Evolutionary conservation across 2,888 invertebrate genomes (phyloP), one percentile per base, ranked within the genome.

Genomic region (Rhabditophanes sp.): DNA sequence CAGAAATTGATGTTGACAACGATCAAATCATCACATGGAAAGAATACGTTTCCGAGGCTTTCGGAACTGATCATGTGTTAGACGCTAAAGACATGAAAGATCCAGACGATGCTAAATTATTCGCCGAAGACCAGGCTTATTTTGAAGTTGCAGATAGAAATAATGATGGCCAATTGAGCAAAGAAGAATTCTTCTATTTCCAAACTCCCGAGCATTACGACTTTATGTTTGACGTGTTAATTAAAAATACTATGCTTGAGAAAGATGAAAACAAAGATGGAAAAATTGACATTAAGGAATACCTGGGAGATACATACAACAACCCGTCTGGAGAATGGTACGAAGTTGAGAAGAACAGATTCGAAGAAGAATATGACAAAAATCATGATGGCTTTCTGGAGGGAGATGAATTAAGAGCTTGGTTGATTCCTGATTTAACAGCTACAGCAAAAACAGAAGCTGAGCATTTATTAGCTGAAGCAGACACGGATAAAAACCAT

Each of bases 201-300:
- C 77, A 80, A 27, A 84, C 83, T 66, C 93, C 96, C 0, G 87
- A 88, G 68, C 87, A 90, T 66, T 79, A 82, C n/a, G n/a, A n/a
- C n/a, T n/a, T n/a, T n/a, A n/a, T n/a, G n/a, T n/a, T n/a, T n/a
- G n/a, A 32, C 15, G 7, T 8, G 11, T 26, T 14, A 35, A 19
- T 15, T n/a, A 25, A 30, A 12, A 39, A 33, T 25, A 80, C 82
- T 0, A 69, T 93, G 54, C 69, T 75, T 2, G 83, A 85, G 45
- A 82, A 82, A 67, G 93, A 96, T 68, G 68, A 54, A 20, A 77
- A 96, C 68, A 72, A 72, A 11, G 87, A 96, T 71, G 82, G 82
- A 0, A 71, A 70, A 40, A 76, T 96, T 34, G 78, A 77, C 69
- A 81, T 88, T 65, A 75, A 78, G 55, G 87, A 87, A 68, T 87